Evolutionary conservation across 2,797 vertebrate species (phyloP).

Genomic region (Nasua narica): DNA sequence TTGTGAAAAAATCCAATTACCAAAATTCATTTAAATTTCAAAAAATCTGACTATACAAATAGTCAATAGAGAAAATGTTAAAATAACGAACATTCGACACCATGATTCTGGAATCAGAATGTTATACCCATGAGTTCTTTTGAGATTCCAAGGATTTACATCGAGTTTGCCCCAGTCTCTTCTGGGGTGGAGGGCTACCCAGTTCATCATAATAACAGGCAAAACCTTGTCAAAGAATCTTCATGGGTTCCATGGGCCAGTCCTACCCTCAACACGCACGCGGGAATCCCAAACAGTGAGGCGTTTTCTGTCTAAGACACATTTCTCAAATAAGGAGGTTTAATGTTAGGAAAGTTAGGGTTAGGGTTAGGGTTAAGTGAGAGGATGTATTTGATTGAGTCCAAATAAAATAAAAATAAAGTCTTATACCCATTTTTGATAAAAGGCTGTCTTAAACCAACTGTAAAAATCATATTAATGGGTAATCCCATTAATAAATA

Average conservation of each 20-base stretch:
- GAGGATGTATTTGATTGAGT: too few relatives aligned
- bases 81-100: neutral
- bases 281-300: neutral
- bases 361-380: too few relatives aligned
- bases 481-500: neutral
- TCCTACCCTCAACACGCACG: accelerated
- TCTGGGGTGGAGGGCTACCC: neutral
- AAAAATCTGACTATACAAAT: neutral
- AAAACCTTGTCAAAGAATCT: accelerated
- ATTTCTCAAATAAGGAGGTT: too few relatives aligned
- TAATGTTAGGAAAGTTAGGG: accelerated
- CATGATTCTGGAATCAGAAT: neutral
- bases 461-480: neutral
- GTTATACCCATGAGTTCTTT: neutral
- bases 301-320: too few relatives aligned
- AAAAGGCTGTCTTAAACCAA: neutral
- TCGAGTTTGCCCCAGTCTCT: neutral
- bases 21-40: neutral
- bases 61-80: neutral
- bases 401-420: neutral
- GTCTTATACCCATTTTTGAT: neutral
- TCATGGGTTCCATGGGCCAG: accelerated
- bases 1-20: neutral
- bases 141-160: too few relatives aligned
- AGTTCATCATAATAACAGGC: neutral